Base-by-base conservation (phyloP, 2,797 vertebrate genomes). In the Chaenodraco wilsoni region DNA sequence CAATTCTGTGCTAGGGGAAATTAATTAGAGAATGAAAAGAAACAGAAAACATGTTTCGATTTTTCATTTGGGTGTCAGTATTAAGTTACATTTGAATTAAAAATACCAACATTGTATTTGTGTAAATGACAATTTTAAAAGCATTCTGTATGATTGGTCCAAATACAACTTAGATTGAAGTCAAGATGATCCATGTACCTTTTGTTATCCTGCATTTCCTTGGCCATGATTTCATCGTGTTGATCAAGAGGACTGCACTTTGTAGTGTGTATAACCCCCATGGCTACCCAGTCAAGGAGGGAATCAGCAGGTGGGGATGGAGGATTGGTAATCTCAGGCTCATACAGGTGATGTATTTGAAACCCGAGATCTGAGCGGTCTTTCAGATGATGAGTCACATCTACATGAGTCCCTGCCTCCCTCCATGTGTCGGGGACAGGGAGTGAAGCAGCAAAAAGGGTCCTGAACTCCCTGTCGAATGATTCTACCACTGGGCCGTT, bases 401-500 rank as follows among this genome's bases (percentile, higher is more conserved):
- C 63, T 5, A 19, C 16, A 0, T 49, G 54, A 41, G 55, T 15
- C 1, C 4, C 71, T 10, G 45, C 33, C 2, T 14, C 45, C 51
- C 69, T 87, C 73, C 81, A 74, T 0, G 69, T 51, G 9, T 93
- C 89, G 3, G 91, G 85, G 33, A 95, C 79, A 0, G 95, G 94
- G 4, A 84, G 50, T 0, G 96, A 97, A 45, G 92, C 86, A 0
- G 96, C 97, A 0, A 95, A 97, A 16, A 98, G 92, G 1, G 90
- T 94, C 48, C 96, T 94, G 83, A 98, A 98, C 88, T 98, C 96
- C 2, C 10, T 81, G 71, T 97, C 96, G 43, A 98, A 98, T 0
- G 91, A 89, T 0, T 94, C 92, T 0, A 93, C 85, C 0, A 92
- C 93, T 0, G 95, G 93, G 1, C 97, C 97, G 0, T 75, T 94